Evolutionary conservation across 2,113 vertebrate species (phyloP), one percentile per base, ranked within the genome.

Genomic region (Rhynchopsitta pachyrhyncha): DNA sequence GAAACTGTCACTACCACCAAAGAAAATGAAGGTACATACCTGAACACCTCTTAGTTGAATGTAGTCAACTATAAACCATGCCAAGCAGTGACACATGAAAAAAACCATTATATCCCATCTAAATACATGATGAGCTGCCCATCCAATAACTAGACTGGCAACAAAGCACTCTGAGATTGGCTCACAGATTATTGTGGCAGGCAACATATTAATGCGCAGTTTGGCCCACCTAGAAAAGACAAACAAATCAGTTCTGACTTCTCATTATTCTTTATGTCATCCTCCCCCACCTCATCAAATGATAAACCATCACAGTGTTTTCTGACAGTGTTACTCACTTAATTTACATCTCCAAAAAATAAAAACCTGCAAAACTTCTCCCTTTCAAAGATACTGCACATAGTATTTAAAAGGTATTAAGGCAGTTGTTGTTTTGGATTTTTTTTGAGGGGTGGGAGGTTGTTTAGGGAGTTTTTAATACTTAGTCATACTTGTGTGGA

Each of bases 61-160:
- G 97, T 99, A 99, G 98, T 99, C 99, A 28, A 98, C 98, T 88
- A 99, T 98, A 97, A 99, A 99, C 99, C 99, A 99, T 5, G 99
- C 99, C 92, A 99, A 97, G 96, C 99, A 99, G 95, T 99, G 99
- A 97, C 99, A 99, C 99, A 99, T 99, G 97, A 99, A 99, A 98
- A 99, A 99, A 27, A 99, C 99, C 99, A 99, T 99, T 97, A 99
- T 99, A 97, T 99, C 99, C 99, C 99, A 99, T 97, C 98, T 98
- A 93, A 98, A 99, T 17, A 99, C 97, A 53, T 99, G 98, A 95
- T 99, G 99, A 29, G 98, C 99, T 4, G 99, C 98, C 99, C 99
- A 99, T 95, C 99, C 99, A 84, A 99, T 99, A 95, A 99, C 99
- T 70, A 99, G 98, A 95, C 99, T 99, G 67, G 99, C 99, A 95